These are phyloP conservation scores for Halesus radiatus DNA, from an alignment of 1,140 invertebrate genomes.

Conservation along the genomic window DNA sequence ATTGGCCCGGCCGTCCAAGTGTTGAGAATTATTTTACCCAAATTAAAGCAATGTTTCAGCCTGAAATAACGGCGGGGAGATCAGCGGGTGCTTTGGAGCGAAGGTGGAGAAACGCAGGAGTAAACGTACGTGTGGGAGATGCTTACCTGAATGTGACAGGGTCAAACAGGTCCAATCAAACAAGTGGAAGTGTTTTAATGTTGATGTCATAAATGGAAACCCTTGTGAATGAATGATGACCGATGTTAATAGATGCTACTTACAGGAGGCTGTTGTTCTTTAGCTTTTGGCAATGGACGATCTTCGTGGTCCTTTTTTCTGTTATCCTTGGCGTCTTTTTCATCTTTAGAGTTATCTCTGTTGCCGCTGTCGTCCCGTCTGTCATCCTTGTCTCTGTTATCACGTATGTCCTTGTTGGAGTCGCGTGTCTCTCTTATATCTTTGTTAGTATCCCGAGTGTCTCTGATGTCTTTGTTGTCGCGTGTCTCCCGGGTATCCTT, in stretches of 20 bases:
- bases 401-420: conserved; percentile 36
- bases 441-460: conserved; percentile 26
- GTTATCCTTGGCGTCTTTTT: conserved; percentile 28
- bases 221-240: neutral
- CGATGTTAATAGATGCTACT: conserved; percentile 54
- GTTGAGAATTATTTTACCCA: no score
- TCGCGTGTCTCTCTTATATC: conserved; percentile 36
- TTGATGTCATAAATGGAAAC: no score
- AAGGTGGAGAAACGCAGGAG: no score
- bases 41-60: no score
- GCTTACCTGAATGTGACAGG: no score
- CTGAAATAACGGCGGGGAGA: no score
- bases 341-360: conserved; percentile 50
- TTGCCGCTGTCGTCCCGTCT: conserved; percentile 55
- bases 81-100: no score
- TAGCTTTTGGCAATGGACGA: conserved; percentile 72
- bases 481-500: conserved; percentile 60
- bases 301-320: conserved; percentile 63
- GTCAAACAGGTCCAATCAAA: no score
- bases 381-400: conserved; percentile 57
- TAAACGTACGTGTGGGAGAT: no score
- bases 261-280: conserved; percentile 75
- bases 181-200: no score
- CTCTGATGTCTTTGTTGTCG: conserved; percentile 56
- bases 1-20: no score